Base-by-base conservation (phyloP, 2,797 vertebrate genomes). In the Coluber constrictor region DNA sequence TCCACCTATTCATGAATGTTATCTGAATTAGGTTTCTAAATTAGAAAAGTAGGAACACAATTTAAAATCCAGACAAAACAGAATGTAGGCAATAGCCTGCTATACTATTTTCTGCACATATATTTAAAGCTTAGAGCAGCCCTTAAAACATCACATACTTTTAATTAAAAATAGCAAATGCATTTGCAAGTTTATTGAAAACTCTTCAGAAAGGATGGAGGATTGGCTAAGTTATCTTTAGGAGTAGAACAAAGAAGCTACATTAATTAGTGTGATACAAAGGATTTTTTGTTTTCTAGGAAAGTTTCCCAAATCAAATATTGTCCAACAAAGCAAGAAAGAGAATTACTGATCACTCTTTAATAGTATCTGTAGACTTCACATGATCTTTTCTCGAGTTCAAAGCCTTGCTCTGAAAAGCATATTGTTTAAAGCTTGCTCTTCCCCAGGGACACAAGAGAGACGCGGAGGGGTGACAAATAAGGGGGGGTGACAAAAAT, bases 141-240 rank as follows among this genome's bases (percentile, higher is more conserved):
- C 4, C 61, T 25, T 47, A 29, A 88, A 20, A 18, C n/a, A 63
- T 10, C 9, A 20, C 47, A 47, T 51, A 10, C 89, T 27, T 57
- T 90, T 90, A 92, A 90, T 88, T 90, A 66, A 90, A 61, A 70
- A n/a, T 18, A 11, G n/a, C 47, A 59, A 92, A 88, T 10, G 18
- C 83, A 56, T 88, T 90, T 92, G 56, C 66, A 88, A 88, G 43
- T 54, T 88, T 88, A 32, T 37, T 10, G 12, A 55, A 37, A 86
- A 32, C 3, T 25, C 13, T 70, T 70, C 32, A 20, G 12, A 55
- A 54, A 47, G 37, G 83, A n/a, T 25, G 43, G 13, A 55, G 47
- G 57, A 86, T 88, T 57, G 47, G 56, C 18, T 88, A 18, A n/a
- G 7, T 13, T 32, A n/a, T 27, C 86, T 63, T 57, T 15, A 15